These are phyloP conservation scores for Clarias magur DNA, from an alignment of 2,113 vertebrate species.

Conservation along the genomic window DNA sequence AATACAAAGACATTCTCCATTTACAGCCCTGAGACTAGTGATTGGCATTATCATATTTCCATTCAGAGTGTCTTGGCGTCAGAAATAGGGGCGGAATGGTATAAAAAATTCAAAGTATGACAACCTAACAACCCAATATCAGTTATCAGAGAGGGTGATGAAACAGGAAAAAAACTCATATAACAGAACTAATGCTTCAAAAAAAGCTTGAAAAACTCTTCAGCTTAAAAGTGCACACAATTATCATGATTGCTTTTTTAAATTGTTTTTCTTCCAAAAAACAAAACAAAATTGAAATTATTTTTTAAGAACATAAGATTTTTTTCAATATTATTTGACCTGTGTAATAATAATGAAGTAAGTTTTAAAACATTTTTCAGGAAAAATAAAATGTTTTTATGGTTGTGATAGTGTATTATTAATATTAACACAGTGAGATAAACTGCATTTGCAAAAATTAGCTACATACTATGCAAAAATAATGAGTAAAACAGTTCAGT, in stretches of 20 bases:
- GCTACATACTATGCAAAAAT: neutral
- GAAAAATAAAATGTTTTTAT: neutral
- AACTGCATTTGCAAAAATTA: neutral
- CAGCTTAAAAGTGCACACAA: neutral
- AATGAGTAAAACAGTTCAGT: neutral
- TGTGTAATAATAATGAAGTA: neutral
- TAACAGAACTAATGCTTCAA: neutral
- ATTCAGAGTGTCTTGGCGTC: neutral
- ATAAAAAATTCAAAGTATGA: constrained; percentile 8
- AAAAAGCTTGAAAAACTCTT: neutral
- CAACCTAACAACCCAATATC: constrained; percentile 5
- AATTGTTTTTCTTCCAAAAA: neutral
- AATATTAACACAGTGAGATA: neutral
- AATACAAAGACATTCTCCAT: neutral
- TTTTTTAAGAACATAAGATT: neutral
- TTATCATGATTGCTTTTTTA: neutral
- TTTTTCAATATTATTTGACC: neutral
- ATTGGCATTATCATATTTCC: constrained; percentile 6
- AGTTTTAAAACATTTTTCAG: neutral
- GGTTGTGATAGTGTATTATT: neutral
- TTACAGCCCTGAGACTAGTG: constrained; percentile 10
- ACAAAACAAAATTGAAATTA: neutral
- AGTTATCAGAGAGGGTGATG: neutral
- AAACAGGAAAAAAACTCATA: neutral
- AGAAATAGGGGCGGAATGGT: neutral